phyloP scores from a whole-genome alignment of 2,888 invertebrate species.

The Lordiphosa andalusiaca region DNA sequence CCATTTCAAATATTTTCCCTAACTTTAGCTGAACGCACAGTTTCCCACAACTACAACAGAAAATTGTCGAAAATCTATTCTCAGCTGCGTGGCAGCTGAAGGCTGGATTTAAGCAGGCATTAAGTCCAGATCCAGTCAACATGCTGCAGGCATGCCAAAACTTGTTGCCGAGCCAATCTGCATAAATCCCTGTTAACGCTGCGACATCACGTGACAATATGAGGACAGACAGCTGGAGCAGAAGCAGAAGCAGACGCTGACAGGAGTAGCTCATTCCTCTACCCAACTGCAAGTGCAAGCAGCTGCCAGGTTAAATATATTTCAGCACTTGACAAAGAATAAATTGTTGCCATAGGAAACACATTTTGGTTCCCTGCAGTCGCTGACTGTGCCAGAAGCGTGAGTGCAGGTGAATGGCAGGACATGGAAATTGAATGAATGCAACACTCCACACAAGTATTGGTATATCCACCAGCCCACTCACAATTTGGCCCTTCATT shows the following conservation, averaged over 20 bases:
- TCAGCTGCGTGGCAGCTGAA: too few relatives aligned
- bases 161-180: constrained; percentile 50
- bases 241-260: neutral
- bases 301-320: constrained; percentile 6
- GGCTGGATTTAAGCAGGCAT: neutral
- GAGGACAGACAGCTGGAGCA: constrained; percentile 11
- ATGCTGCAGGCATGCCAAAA: constrained; percentile 27
- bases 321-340: constrained; percentile 10
- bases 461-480: too few relatives aligned
- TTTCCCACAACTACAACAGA: too few relatives aligned
- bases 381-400: neutral
- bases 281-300: constrained; percentile 4
- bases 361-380: constrained; percentile 4
- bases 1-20: too few relatives aligned
- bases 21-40: too few relatives aligned
- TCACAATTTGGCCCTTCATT: neutral
- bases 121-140: constrained; percentile 2
- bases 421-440: too few relatives aligned
- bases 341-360: constrained; percentile 20
- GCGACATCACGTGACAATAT: constrained; percentile 42
- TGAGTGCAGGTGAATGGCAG: too few relatives aligned
- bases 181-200: constrained; percentile 55
- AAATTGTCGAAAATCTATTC: too few relatives aligned
- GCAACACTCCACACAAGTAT: too few relatives aligned
- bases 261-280: neutral